Evolutionary conservation across 1,140 invertebrate species (phyloP).

Genomic region (Cheumatopsyche charites): DNA sequence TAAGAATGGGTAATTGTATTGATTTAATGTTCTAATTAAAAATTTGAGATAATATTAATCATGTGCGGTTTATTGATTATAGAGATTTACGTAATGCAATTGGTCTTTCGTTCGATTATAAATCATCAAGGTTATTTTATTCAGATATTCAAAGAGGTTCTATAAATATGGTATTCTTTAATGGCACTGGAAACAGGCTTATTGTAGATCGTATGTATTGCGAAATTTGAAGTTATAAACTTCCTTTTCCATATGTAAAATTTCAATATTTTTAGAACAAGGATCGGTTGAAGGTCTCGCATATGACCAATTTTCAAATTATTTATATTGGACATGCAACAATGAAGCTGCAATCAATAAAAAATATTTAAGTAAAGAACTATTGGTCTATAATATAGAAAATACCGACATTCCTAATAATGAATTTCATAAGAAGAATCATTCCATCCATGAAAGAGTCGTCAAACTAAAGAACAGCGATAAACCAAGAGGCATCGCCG

Average conservation of each 20-base stretch:
- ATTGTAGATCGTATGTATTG: constrained; percentile 69
- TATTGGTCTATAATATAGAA: not conserved
- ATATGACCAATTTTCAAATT: constrained; percentile 68
- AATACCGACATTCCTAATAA: constrained; percentile 58
- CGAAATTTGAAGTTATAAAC: not conserved
- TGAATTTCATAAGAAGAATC: constrained; percentile 51
- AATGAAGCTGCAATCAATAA: constrained; percentile 72
- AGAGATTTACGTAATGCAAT: constrained; percentile 79
- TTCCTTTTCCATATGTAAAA: not conserved
- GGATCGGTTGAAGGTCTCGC: constrained; percentile 85
- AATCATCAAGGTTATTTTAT: constrained; percentile 74
- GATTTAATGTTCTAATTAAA: too few species aligned
- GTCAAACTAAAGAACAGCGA: constrained; percentile 72
- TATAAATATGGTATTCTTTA: constrained; percentile 84
- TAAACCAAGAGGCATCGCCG: constrained; percentile 81
- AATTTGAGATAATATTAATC: too few species aligned
- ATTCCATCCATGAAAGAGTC: constrained; percentile 63
- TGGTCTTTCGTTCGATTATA: constrained; percentile 81
- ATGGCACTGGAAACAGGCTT: constrained; percentile 73
- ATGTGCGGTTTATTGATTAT: constrained; percentile 41
- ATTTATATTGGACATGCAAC: constrained; percentile 87
- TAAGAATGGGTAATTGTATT: constrained; percentile 60
- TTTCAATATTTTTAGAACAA: constrained; percentile 59
- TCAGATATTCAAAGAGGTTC: constrained; percentile 86
- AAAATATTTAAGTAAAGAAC: constrained; percentile 27